Evolutionary conservation across 2,888 invertebrate genomes (phyloP).

Genomic region (Cataglyphis livida): DNA sequence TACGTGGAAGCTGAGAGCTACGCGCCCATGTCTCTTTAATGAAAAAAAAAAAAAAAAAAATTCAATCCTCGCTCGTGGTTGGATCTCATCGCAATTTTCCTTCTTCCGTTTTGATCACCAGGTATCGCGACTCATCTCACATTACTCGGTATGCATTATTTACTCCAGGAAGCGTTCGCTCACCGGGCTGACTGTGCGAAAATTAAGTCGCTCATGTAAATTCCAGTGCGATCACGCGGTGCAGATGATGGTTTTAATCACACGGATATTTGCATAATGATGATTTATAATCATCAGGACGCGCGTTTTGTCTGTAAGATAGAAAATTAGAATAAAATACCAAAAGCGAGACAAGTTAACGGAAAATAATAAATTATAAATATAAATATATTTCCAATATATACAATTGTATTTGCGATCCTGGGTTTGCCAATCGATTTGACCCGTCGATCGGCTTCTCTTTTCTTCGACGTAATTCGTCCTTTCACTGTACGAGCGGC

Average conservation of each 20-base stretch:
- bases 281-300: neutral
- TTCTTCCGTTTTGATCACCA: neutral
- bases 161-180: conserved; percentile 19
- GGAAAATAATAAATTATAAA: neutral
- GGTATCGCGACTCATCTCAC: conserved; percentile 23
- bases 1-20: neutral
- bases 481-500: neutral
- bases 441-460: neutral
- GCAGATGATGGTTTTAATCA: neutral
- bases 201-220: conserved; percentile 27
- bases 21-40: conserved; percentile 7
- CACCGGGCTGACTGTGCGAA: neutral
- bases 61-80: neutral
- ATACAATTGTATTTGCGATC: neutral
- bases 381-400: neutral
- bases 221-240: neutral
- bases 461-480: neutral
- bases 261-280: conserved; percentile 1
- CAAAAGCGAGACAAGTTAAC: neutral
- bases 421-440: neutral
- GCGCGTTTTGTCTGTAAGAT: neutral
- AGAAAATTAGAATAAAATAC: conserved; percentile 32
- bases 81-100: neutral
- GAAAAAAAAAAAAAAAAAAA: neutral
- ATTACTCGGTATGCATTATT: conserved; percentile 18